These are phyloP conservation scores for Drosophila mimica DNA, from an alignment of 2,888 invertebrate species.

Conservation along the genomic window DNA sequence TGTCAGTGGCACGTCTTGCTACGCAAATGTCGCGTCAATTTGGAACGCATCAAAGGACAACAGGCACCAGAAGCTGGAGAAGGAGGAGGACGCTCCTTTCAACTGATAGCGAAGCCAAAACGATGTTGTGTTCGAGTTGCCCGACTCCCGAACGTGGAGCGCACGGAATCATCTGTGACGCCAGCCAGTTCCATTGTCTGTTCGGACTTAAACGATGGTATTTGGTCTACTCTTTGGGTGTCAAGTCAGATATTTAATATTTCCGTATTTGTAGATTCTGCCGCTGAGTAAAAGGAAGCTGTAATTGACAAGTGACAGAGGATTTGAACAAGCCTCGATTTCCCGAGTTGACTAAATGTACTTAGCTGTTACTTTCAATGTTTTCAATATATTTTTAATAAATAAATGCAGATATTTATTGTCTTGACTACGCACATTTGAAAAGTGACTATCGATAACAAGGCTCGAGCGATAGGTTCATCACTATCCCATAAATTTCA, in stretches of 20 bases:
- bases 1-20: conserved; percentile 53
- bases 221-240: background rate
- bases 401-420: conserved; percentile 9
- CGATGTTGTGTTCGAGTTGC: conserved; percentile 77
- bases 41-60: conserved; percentile 58
- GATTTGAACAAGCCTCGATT: conserved; percentile 6
- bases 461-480: conserved; percentile 10
- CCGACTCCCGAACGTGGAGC: conserved; percentile 64
- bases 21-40: conserved; percentile 74
- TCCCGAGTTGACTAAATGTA: conserved; percentile 1
- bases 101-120: conserved; percentile 50
- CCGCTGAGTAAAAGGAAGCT: conserved; percentile 24
- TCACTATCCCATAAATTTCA: conserved; percentile 52
- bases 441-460: conserved; percentile 46
- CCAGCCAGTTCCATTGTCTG: conserved; percentile 69
- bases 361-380: conserved; percentile 8
- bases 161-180: conserved; percentile 72
- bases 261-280: conserved; percentile 21
- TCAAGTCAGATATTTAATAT: background rate
- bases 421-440: background rate
- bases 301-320: background rate
- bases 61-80: background rate
- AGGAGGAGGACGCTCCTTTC: conserved; percentile 26
- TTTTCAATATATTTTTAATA: conserved; percentile 29
- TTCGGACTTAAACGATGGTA: conserved; percentile 58